Base-by-base conservation (phyloP, 1,140 invertebrate species). In the Saccostrea echinata region DNA sequence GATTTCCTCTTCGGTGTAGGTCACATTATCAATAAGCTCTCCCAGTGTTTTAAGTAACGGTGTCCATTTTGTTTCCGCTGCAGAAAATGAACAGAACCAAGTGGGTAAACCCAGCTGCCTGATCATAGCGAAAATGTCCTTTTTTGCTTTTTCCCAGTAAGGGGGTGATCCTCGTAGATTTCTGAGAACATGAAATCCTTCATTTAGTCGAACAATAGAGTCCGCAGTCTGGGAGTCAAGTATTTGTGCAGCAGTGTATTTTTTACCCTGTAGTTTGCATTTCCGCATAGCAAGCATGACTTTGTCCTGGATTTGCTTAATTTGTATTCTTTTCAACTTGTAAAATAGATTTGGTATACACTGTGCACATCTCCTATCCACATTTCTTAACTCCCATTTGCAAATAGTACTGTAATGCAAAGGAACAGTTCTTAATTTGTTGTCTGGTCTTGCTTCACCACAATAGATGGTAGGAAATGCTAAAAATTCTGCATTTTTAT, bases 311-410 rank as follows among this genome's bases (percentile, higher is more conserved):
- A 91, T 68, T 51, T 89, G 89, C 80, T 91, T 91, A n/a, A 91
- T 84, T 81, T 91, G 90, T 18, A 91, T 55, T 88, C 89, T 91
- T 81, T 91, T 90, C n/a, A 88, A 30, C 81, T 91, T 90, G 82
- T 86, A 91, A 87, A 89, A 91, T 30, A 84, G 35, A 55, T 83
- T 89, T 71, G 84, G 86, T 35, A 87, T 68, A 84, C 24, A 61
- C 21, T 30, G 43, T 30, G 88, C 88, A 52, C 33, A 64, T 83
- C 86, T 84, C 33, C 84, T 87, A 86, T 88, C 81, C 24, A 43
- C 24, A 24, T 24, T 30, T 33, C 86, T 8, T 18, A 90, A 64
- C 61, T 90, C 84, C 86, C 84, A 90, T 85, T 87, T 88, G 71
- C 51, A 68, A 33, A 89, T 87, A n/a, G 82, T 83, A 89, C 88